Base-by-base conservation (phyloP, 2,888 invertebrate species). In the Spatulosminthurus flaviceps region DNA sequence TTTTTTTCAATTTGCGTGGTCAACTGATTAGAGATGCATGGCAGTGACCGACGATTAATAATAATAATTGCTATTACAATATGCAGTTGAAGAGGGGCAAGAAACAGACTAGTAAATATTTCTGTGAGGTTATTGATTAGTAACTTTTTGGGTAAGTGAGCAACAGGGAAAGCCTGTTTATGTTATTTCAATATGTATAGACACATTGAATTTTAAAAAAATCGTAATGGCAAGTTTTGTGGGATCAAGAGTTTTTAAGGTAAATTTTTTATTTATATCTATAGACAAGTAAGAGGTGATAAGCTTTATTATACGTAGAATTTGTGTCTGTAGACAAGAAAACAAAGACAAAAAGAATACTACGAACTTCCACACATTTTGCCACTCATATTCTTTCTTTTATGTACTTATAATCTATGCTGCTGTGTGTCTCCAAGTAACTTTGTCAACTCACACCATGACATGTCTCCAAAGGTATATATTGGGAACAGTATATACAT, bases 131-230 rank as follows among this genome's bases (percentile, higher is more conserved):
- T 67, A 67, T 67, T 67, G 67, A 26, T 67, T 26, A 67, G 26
- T 26, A 67, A 67, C 67, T 26, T 29, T 2, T 24, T n/a, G n/a
- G n/a, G 13, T 24, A 11, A 24, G 67, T 29, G 11, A 67, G 29
- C 16, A 67, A 13, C 16, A 67, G 28, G 13, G 67, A 26, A 67
- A 26, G 67, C 67, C 67, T 67, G 29, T 67, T 67, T 67, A 67
- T 26, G 28, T 67, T 5, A 13, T 0, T 19, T 28, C 67, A 67
- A 28, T 67, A 28, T 26, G 26, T 26, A 11, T 66, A 22, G n/a
- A 24, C n/a, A n/a, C 26, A 24, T 22, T 22, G 7, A 41, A 7
- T 41, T 41, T 41, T 51, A 51, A 11, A 51, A 19, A 51, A 51
- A 51, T 7, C 9, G 9, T 51, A 19, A 13, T 51, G n/a, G 51